Percentiles rank a stretch among this genome's conserved stretches.
These are phyloP conservation scores for Sebastolobus altivelis DNA, from an alignment of 2,797 vertebrate genomes.

Conservation along the genomic window DNA sequence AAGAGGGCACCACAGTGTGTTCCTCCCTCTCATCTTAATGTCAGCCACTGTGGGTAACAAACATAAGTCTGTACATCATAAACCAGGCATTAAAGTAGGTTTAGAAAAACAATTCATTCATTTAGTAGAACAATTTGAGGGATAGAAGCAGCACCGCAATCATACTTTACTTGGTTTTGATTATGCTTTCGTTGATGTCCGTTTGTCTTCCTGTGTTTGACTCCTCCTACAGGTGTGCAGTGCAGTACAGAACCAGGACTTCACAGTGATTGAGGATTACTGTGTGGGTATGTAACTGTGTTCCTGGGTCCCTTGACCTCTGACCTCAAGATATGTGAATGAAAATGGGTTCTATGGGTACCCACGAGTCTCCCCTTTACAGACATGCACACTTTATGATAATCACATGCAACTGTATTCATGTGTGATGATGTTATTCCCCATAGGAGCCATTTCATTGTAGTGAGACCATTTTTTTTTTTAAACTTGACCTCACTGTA, in stretches of 20 bases:
- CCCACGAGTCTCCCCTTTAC: too few species aligned
- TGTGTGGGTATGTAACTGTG: slow-evolving; percentile 65
- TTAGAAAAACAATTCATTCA: not conserved
- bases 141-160: not conserved
- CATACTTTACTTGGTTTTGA: not conserved
- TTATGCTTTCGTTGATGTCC: not conserved
- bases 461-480: too few species aligned
- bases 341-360: too few species aligned
- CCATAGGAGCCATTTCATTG: too few species aligned
- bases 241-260: slow-evolving; percentile 84
- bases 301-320: not conserved
- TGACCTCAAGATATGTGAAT: too few species aligned
- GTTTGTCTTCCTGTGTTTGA: slow-evolving; percentile 30
- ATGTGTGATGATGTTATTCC: too few species aligned
- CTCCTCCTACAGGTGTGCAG: slow-evolving; percentile 77
- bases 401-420: too few species aligned
- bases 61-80: not conserved
- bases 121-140: not conserved
- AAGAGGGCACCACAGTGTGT: not conserved
- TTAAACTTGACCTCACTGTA: too few species aligned
- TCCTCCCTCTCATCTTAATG: not conserved
- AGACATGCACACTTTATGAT: too few species aligned
- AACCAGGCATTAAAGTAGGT: not conserved
- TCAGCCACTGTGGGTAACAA: not conserved
- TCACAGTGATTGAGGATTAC: slow-evolving; percentile 81